Percentiles rank a stretch among this genome's conserved stretches.
phyloP scores from a whole-genome alignment of 1,140 invertebrate species.

The Stratiolaelaps scimitus region DNA sequence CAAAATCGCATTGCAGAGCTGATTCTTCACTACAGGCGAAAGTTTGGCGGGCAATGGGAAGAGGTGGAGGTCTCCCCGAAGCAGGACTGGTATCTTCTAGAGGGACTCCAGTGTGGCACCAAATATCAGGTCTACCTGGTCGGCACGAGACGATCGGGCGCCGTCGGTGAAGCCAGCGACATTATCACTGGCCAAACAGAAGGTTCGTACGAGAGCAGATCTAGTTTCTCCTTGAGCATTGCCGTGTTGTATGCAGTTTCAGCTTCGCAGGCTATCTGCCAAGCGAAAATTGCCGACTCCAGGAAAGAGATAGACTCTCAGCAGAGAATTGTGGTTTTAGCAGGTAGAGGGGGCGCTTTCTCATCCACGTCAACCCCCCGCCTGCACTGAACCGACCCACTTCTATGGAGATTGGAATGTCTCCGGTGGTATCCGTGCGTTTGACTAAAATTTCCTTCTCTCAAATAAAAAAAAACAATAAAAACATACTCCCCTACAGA shows the following conservation, averaged over 20 bases:
- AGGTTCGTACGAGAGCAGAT: conserved; percentile 35
- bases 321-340: too few relatives aligned
- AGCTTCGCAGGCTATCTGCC: too few relatives aligned
- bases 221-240: neutral
- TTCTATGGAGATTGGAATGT: too few relatives aligned
- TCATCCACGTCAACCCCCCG: too few relatives aligned
- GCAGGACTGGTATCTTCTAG: conserved; percentile 66
- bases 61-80: conserved; percentile 35
- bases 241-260: too few relatives aligned
- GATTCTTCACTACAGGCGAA: conserved; percentile 17
- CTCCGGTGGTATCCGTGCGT: too few relatives aligned
- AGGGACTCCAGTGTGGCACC: conserved; percentile 73
- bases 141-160: conserved; percentile 4
- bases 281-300: too few relatives aligned
- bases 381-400: too few relatives aligned
- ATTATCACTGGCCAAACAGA: conserved; percentile 39
- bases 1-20: conserved; percentile 15
- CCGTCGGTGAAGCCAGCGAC: conserved; percentile 36
- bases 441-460: neutral
- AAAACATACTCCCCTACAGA: too few relatives aligned
- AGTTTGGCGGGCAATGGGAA: conserved; percentile 69
- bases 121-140: conserved; percentile 74
- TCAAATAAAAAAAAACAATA: too few relatives aligned
- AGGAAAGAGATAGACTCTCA: too few relatives aligned
- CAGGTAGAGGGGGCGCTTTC: too few relatives aligned